A percentile compares a stretch with the other conserved stretches of the same genome.
Evolutionary conservation across 2,888 invertebrate genomes (phyloP).

Genomic region (Orthosia gracilis): DNA sequence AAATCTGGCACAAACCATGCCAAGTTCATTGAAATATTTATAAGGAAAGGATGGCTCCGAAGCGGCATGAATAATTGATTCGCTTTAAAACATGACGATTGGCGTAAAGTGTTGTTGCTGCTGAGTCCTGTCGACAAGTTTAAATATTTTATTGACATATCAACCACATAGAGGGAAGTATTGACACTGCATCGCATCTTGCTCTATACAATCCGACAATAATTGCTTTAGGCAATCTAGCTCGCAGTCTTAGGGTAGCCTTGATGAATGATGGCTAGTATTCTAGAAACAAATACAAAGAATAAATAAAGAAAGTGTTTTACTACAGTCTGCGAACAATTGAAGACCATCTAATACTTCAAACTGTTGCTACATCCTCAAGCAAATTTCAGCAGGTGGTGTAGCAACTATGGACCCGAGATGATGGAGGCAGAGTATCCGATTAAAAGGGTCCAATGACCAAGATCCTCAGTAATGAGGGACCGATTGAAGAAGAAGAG

Average conservation of each 20-base stretch:
- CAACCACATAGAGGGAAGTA: background rate
- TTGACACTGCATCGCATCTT: background rate
- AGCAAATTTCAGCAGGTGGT: too few relatives aligned
- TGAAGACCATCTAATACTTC: background rate
- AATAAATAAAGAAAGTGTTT: background rate
- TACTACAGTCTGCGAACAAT: background rate
- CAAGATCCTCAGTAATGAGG: too few relatives aligned
- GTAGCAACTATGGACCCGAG: too few relatives aligned
- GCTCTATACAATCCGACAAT: conserved; percentile 5
- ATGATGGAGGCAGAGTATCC: too few relatives aligned
- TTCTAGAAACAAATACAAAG: background rate
- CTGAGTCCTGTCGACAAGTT: background rate
- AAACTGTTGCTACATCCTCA: background rate
- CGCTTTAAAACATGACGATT: conserved; percentile 25
- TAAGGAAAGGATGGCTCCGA: background rate
- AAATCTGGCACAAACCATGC: background rate
- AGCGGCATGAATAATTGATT: conserved; percentile 16
- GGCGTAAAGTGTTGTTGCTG: background rate
- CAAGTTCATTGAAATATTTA: conserved; percentile 33
- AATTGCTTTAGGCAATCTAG: background rate
- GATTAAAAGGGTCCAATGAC: too few relatives aligned
- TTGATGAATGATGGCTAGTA: background rate
- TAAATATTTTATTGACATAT: conserved; percentile 5
- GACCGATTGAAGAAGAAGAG: too few relatives aligned
- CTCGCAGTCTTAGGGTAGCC: background rate